Base-by-base conservation (phyloP, 2,113 vertebrate genomes). In the Apodemus sylvaticus region DNA sequence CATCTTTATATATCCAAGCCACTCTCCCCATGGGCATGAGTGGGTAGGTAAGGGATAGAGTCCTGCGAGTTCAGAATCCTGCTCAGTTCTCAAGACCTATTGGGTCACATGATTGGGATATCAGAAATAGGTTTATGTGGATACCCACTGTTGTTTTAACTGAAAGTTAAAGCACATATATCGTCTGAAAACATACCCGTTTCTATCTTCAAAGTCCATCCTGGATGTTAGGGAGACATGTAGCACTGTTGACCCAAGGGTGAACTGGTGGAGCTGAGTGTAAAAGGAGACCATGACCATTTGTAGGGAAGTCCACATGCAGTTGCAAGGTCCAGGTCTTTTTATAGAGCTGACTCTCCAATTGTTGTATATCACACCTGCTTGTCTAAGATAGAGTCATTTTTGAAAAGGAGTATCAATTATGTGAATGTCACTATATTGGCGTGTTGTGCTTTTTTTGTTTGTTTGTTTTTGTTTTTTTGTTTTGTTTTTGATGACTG, bases 201-300 rank as follows among this genome's bases (percentile, higher is more conserved):
- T 42, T 91, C 79, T 86, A 8, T 22, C 85, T 51, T 99, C 99
- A 53, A 99, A 97, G 94, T 99, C 99, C 71, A 99, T 99, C 94
- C 98, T 99, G 53, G 99, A 99, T 62, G 98, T 99, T 0, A 99
- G 99, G 0, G 97, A 98, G 99, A 97, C 99, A 99, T 90, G 99
- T 99, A 99, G 99, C 98, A 99, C 99, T 99, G 99, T 98, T 0
- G 99, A 99, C 78, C 99, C 99, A 99, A 98, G 98, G 93, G 97
- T 99, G 71, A 99, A 99, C 55, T 99, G 99, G 99, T 99, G 88
- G 99, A 17, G 78, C 36, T 0, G 39, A 3, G 2, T 6, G 24
- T 99, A 13, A 8, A 8, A 3, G 17, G 3, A 1, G 64, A 66
- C 29, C 64, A 14, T 34, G 51, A 22, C 0, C 19, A 3, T 20